Evolutionary conservation across 1,140 invertebrate species (phyloP).

Genomic region (Cryptotermes secundus): DNA sequence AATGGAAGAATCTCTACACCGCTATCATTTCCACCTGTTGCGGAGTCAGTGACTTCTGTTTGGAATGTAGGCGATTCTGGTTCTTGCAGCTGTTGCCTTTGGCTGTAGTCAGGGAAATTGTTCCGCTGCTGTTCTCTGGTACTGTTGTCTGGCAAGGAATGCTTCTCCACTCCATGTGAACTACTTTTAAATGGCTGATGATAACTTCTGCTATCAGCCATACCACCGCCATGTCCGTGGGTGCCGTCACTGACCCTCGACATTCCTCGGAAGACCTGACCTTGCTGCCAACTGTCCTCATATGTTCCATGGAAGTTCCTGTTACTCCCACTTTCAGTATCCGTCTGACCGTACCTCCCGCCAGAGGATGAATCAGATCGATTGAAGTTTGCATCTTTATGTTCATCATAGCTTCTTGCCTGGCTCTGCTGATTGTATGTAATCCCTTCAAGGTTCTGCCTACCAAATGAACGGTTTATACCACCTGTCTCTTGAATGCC

Average conservation of each 20-base stretch:
- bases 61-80: not conserved
- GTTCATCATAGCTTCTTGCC: not conserved
- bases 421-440: not conserved
- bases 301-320: not conserved
- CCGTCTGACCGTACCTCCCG: not conserved
- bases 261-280: not conserved
- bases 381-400: not conserved
- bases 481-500: not conserved
- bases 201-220: not conserved
- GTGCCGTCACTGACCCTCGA: not conserved
- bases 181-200: not conserved
- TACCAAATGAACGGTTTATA: not conserved
- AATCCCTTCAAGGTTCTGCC: not conserved
- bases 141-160: not conserved
- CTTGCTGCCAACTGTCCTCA: conserved; percentile 8
- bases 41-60: not conserved
- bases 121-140: not conserved
- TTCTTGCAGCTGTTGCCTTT: not conserved
- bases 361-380: not conserved
- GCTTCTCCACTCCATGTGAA: not conserved
- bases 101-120: conserved; percentile 8
- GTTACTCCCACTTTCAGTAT: not conserved
- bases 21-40: not conserved
- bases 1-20: not conserved
- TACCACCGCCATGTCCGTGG: not conserved